These are phyloP conservation scores for Hepsetus odoe DNA, from an alignment of 2,113 vertebrate species.

Conservation along the genomic window DNA sequence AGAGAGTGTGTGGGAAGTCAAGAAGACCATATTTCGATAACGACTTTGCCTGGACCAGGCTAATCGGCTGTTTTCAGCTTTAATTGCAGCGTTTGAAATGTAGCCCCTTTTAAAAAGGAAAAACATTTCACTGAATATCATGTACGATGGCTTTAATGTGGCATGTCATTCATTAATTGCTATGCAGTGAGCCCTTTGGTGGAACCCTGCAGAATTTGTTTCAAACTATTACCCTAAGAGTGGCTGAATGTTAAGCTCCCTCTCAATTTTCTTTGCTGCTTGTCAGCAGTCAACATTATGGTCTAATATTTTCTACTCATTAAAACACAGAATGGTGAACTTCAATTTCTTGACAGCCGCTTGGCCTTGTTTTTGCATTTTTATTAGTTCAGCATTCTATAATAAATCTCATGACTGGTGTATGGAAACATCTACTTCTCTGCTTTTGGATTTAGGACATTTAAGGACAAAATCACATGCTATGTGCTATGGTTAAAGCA, in stretches of 20 bases:
- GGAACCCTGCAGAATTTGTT: conserved; percentile 3
- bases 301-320: background rate
- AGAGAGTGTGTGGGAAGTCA: background rate
- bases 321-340: background rate
- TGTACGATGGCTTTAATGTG: background rate
- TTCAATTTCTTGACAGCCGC: background rate
- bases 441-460: background rate
- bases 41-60: conserved; percentile 13
- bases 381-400: background rate
- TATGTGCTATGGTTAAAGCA: background rate
- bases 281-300: background rate
- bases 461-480: background rate
- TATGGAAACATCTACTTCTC: background rate
- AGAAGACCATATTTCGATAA: conserved; percentile 22
- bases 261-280: background rate
- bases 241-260: background rate
- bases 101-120: conserved; percentile 9
- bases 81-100: conserved; percentile 19
- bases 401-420: background rate
- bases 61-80: conserved; percentile 34
- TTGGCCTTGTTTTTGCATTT: background rate
- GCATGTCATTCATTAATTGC: conserved; percentile 20
- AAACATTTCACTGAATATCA: background rate
- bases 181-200: background rate
- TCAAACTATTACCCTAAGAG: background rate